A percentile compares a stretch with the other conserved stretches of the same genome.
phyloP scores from a whole-genome alignment of 2,888 invertebrate genomes.

The Eudiplozoon nipponicum region DNA sequence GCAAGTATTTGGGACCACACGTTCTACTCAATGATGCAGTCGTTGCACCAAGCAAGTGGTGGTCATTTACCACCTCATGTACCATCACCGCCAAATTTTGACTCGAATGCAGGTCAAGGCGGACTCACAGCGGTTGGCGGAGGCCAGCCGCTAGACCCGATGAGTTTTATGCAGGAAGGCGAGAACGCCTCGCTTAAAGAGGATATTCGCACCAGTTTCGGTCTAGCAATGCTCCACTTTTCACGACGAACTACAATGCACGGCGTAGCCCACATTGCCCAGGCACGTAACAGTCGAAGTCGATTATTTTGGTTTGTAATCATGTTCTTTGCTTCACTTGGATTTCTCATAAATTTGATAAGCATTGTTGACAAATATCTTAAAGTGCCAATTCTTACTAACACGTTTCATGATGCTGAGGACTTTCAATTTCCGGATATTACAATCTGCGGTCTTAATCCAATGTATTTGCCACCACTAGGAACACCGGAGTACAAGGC shows the following conservation, averaged over 20 bases:
- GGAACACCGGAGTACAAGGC: neutral
- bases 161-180: no score
- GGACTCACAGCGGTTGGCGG: no score
- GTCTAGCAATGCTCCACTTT: constrained; percentile 1
- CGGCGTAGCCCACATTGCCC: constrained; percentile 11
- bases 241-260: constrained; percentile 12
- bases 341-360: constrained; percentile 11
- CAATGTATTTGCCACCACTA: constrained; percentile 11
- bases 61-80: no score
- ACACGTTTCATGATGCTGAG: constrained; percentile 10
- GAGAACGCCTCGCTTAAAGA: no score
- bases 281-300: constrained; percentile 10
- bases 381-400: constrained; percentile 13
- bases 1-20: no score
- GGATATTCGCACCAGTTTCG: no score
- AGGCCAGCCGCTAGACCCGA: no score
- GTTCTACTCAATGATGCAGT: no score
- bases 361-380: constrained; percentile 11
- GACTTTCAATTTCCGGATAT: constrained; percentile 14
- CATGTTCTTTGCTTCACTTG: constrained; percentile 7
- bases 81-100: no score
- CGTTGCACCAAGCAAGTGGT: no score
- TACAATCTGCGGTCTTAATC: constrained; percentile 14
- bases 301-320: constrained; percentile 13
- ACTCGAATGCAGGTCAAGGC: no score